These are phyloP conservation scores for Acromyrmex charruanus DNA, from an alignment of 1,140 invertebrate species.

Conservation along the genomic window DNA sequence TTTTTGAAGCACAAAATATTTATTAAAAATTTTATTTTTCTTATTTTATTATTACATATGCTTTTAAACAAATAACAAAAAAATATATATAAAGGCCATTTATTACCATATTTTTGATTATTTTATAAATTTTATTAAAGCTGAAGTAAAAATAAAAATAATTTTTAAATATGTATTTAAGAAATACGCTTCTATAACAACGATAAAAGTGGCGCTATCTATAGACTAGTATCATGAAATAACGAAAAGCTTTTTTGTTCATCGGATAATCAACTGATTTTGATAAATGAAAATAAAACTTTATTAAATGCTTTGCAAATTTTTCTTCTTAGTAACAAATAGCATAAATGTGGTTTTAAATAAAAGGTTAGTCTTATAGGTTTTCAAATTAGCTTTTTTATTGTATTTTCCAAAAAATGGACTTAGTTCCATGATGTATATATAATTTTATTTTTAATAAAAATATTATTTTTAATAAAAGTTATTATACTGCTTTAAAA, in stretches of 20 bases:
- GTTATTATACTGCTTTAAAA: background rate
- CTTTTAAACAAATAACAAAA: background rate
- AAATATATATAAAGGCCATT: background rate
- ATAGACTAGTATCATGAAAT: background rate
- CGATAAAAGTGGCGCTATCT: constrained; percentile 66
- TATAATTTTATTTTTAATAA: background rate
- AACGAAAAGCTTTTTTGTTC: constrained; percentile 13
- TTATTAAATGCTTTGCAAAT: background rate
- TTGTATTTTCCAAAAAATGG: background rate
- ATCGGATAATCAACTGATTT: constrained; percentile 10
- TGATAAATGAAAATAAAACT: background rate
- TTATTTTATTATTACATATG: background rate
- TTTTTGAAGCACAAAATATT: background rate
- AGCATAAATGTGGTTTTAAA: background rate
- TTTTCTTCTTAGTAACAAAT: background rate
- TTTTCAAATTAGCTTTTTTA: background rate
- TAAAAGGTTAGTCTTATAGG: background rate
- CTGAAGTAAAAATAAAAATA: background rate
- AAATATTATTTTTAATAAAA: background rate
- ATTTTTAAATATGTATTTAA: background rate
- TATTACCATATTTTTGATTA: background rate
- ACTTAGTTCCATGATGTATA: background rate
- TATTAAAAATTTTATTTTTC: background rate
- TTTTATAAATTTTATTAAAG: background rate
- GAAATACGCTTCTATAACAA: background rate